Evolutionary conservation across 2,113 vertebrate genomes (phyloP), one percentile per base, ranked within the genome.

Genomic region (Platichthys flesus): DNA sequence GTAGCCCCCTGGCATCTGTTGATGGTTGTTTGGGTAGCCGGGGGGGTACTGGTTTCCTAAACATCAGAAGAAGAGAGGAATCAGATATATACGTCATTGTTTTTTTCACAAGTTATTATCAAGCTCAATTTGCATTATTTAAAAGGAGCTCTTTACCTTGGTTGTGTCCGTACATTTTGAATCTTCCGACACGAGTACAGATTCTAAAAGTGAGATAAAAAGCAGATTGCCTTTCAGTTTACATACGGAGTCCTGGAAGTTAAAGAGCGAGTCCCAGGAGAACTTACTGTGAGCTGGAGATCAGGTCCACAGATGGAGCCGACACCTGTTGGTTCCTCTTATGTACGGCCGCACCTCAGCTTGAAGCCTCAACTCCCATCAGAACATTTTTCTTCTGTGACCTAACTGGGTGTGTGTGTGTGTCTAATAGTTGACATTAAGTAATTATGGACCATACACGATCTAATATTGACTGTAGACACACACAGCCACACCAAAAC

Each of bases 161-260:
- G 62, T 91, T 90, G 9, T 88, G 26, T 24, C 83, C 78, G 71
- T 66, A 91, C 91, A 92, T 92, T 47, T 62, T 76, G 4, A 76
- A 49, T 42, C 21, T 21, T 74, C 47, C 40, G 51, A 9, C 49
- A 47, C 72, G 56, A 60, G 26, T 9, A 40, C 28, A 74, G 60
- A 52, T 64, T 28, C 74, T 80, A 28, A 51, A 64, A 71, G 13
- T 2, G 5, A 35, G 2, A 54, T 2, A 37, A 40, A 18, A 65
- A 57, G 51, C 20, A 54, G 28, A 13, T 40, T 0, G 6, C 69
- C 14, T 42, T 63, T 49, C 13, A 28, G 4, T 52, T 23, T 10
- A 13, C 20, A 23, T 1, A 9, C 13, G 51, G 8, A 24, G 18
- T 6, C 4, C 37, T 57, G 9, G 21, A 9, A 13, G 2, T 2